These are phyloP conservation scores for Origma solitaria DNA, from an alignment of 2,113 vertebrate genomes.

Conservation along the genomic window DNA sequence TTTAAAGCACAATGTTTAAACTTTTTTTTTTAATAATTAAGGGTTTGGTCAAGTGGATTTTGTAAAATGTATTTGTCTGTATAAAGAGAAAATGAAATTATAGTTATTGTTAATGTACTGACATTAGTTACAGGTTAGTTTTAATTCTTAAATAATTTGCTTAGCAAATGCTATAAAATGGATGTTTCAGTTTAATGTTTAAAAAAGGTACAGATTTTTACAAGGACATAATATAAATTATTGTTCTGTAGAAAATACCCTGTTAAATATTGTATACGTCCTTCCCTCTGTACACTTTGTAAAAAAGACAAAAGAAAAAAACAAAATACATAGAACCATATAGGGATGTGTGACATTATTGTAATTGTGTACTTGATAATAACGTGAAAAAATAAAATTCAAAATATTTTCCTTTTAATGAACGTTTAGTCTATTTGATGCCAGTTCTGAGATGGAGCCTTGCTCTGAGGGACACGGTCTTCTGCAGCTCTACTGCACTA, in stretches of 20 bases:
- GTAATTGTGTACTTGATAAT: constrained; percentile 93
- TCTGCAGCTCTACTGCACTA: constrained; percentile 1
- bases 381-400: constrained; percentile 94
- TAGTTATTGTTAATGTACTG: constrained; percentile 81
- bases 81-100: constrained; percentile 78
- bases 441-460: constrained; percentile 24
- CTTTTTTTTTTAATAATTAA: constrained; percentile 70
- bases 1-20: constrained; percentile 73
- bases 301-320: constrained; percentile 79
- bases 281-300: constrained; percentile 94
- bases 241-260: constrained; percentile 97
- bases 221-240: constrained; percentile 95
- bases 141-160: constrained; percentile 79
- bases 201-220: constrained; percentile 88
- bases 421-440: constrained; percentile 73
- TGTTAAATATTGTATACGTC: constrained; percentile 88
- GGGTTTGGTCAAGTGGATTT: constrained; percentile 79
- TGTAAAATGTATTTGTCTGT: constrained; percentile 79
- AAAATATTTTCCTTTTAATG: constrained; percentile 89
- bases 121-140: constrained; percentile 81
- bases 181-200: constrained; percentile 84
- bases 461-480: constrained; percentile 29
- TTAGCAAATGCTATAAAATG: constrained; percentile 78
- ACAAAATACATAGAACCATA: constrained; percentile 82
- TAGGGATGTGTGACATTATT: constrained; percentile 90